Percentiles rank a stretch among this genome's conserved stretches.
phyloP scores from a whole-genome alignment of 2,113 vertebrate species.

The Rhineura floridana region DNA sequence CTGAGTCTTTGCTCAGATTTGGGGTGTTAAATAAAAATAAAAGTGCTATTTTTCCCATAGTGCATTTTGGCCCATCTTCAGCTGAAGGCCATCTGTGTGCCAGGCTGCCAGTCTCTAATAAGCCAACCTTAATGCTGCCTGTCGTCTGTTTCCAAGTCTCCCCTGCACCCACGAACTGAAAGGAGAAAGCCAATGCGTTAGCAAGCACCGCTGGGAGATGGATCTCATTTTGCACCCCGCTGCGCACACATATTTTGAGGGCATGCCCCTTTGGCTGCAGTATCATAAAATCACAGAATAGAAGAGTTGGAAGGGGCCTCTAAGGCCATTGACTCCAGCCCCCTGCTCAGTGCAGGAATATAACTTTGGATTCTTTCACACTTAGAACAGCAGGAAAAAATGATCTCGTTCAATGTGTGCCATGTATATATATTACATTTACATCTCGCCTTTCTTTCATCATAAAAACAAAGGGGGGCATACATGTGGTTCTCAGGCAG shows the following conservation, averaged over 20 bases:
- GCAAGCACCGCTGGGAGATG: not conserved
- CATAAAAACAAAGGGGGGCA: too few relatives aligned
- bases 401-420: rapidly evolving
- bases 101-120: not conserved
- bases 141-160: not conserved
- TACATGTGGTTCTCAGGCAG: too few relatives aligned
- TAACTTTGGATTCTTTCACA: not conserved
- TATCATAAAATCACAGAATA: too few relatives aligned
- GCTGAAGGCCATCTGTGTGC: not conserved
- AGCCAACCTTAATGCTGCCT: not conserved
- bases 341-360: too few relatives aligned
- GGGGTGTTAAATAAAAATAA: rapidly evolving
- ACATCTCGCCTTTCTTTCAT: too few relatives aligned
- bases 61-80: not conserved
- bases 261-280: not conserved
- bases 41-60: not conserved
- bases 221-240: not conserved
- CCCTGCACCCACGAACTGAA: not conserved
- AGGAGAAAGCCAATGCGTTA: rapidly evolving
- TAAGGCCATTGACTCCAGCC: too few relatives aligned
- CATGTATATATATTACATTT: too few relatives aligned
- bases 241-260: not conserved
- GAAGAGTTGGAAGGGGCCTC: too few relatives aligned
- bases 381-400: not conserved
- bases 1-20: constrained; percentile 25